A percentile compares a stretch with the other conserved stretches of the same genome.
phyloP scores from a whole-genome alignment of 2,888 invertebrate genomes.

The Malachius bipustulatus region DNA sequence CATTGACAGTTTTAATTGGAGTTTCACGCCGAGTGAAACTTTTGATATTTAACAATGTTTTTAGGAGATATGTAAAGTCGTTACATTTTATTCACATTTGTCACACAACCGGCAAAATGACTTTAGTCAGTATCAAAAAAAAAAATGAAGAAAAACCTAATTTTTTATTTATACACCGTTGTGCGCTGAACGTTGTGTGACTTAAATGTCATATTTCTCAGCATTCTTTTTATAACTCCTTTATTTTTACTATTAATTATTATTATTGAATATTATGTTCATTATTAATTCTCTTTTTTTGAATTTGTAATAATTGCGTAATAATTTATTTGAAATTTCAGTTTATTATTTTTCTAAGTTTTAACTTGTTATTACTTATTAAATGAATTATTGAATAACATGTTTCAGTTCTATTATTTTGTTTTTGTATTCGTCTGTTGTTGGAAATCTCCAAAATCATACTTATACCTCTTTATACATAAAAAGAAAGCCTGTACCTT shows the following conservation, averaged over 20 bases:
- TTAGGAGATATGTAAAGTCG: conserved; percentile 39
- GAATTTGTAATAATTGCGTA: conserved; percentile 11
- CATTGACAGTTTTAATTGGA: conserved; percentile 33
- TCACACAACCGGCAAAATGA: conserved; percentile 32
- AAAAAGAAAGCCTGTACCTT: conserved; percentile 27
- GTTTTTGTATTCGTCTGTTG: conserved; percentile 32
- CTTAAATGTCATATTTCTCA: conserved; percentile 25
- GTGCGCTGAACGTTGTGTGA: conserved; percentile 33
- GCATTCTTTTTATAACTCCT: conserved; percentile 14
- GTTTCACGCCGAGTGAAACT: conserved; percentile 37
- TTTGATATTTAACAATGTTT: conserved; percentile 41
- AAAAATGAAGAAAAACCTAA: too few species aligned
- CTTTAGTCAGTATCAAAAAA: too few species aligned
- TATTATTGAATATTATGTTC: too few species aligned
- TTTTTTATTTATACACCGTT: conserved; percentile 15
- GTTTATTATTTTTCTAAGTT: conserved; percentile 30
- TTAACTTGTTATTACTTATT: conserved; percentile 38
- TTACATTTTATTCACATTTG: conserved; percentile 35
- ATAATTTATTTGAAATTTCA: conserved; percentile 33
- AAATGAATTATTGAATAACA: conserved; percentile 36
- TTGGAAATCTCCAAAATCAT: conserved; percentile 26
- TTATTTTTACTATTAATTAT: conserved; percentile 20
- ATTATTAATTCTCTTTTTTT: too few species aligned
- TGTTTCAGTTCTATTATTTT: conserved; percentile 30
- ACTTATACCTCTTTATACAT: conserved; percentile 27